Evolutionary conservation across 2,888 invertebrate genomes (phyloP), one percentile per base, ranked within the genome.

Genomic region (Odontothrips loti): DNA sequence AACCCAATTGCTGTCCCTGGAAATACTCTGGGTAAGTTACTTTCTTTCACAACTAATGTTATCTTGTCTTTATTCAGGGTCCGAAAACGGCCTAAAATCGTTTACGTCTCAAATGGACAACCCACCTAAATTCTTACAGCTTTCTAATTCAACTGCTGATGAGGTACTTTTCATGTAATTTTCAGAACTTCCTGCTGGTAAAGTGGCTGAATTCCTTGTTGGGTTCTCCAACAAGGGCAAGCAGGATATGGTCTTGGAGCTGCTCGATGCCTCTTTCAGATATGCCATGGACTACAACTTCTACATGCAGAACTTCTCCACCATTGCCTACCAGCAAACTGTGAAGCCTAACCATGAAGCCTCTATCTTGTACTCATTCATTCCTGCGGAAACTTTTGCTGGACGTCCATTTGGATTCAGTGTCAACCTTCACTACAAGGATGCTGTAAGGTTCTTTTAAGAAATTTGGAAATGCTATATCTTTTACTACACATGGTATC

Each of bases 211-310:
- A 87, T 96, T 98, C 88, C 90, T 99, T 0, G 96, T 99, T 83
- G 98, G 99, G 34, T 98, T 99, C 89, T 92, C 93, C 81, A 99
- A 99, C 90, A 96, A 96, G 86, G 99, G 98, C 80, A 91, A 93
- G 82, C 92, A 94, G 84, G 96, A 98, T 84, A 98, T 98, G 86
- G 88, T 94, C 43, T 92, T 99, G 34, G 98, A 99, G 87, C 93
- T 94, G 10, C 91, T 99, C 86, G 99, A 99, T 86, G 98, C 98
- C 0, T 98, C 99, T 0, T 98, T 99, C 92, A 94, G 98, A 85
- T 99, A 99, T 87, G 98, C 99, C 12, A 96, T 98, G 94, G 99
- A 99, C 89, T 99, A 96, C 89, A 96, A 94, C 84, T 99, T 96
- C 89, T 96, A 95, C 89, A 97, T 99, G 84, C 98, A 99, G 89